phyloP scores from a whole-genome alignment of 2,113 vertebrate species.

The Heterochromis multidens region DNA sequence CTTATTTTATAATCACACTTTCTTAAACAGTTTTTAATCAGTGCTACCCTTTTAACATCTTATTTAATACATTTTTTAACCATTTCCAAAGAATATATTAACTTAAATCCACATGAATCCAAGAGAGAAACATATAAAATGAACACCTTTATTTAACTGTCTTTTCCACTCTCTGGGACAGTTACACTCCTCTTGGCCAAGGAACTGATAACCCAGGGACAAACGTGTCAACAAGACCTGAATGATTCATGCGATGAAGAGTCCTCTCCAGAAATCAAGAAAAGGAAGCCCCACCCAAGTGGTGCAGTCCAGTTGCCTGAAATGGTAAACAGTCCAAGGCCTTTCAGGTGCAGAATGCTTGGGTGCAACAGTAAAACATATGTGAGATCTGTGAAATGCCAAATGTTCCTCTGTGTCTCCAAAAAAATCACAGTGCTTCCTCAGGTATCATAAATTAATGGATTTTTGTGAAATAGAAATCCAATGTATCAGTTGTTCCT shows the following conservation, averaged over 20 bases:
- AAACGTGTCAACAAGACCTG: too few relatives aligned
- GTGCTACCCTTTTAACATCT: too few relatives aligned
- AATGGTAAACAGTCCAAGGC: not conserved
- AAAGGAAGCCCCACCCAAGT: not conserved
- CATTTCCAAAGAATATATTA: too few relatives aligned
- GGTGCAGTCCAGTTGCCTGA: not conserved
- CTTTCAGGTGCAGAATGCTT: not conserved
- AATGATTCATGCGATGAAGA: too few relatives aligned
- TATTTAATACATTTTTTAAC: too few relatives aligned
- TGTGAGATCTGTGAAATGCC: not conserved
- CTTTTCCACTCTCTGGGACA: too few relatives aligned
- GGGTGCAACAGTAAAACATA: not conserved
- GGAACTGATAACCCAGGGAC: not conserved
- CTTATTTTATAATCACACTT: too few relatives aligned
- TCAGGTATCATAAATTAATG: accelerated
- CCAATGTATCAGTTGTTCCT: not conserved
- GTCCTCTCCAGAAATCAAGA: not conserved
- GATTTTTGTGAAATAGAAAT: not conserved
- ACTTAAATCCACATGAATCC: too few relatives aligned
- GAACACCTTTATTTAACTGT: too few relatives aligned
- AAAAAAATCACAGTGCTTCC: not conserved
- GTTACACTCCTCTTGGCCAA: accelerated
- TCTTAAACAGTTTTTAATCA: too few relatives aligned
- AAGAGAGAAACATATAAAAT: too few relatives aligned
- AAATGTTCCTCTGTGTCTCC: not conserved